Evolutionary conservation across 53 echinoderm and acorn worm genomes (phyloP), one percentile per base, ranked within the genome.

Genomic region (Temnopleurus reevesii): DNA sequence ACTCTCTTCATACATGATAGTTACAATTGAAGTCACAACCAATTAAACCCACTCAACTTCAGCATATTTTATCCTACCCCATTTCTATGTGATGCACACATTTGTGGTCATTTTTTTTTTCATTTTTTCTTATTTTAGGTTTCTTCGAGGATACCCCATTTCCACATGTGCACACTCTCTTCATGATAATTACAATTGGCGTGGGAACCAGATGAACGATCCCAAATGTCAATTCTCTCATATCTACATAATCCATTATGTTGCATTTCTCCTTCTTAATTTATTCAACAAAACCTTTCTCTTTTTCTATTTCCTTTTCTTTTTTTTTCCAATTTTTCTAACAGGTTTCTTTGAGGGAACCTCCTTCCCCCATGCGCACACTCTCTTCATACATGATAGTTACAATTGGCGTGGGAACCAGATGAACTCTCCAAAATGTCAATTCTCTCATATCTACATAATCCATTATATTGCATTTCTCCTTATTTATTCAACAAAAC

Each of bases 101-200:
- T n/a, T n/a, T n/a, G n/a, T n/a, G n/a, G n/a, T n/a, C n/a, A n/a
- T 49, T 8, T 53, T 12, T 35, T 13, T 89, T 53, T 76, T 30
- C 19, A 28, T 9, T 47, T 47, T n/a, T n/a, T 64, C 12, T 30
- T 65, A 31, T 83, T 77, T 34, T n/a, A 96, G 95, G 97, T 59
- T 95, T 91, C 49, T 47, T 56, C n/a, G 83, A 92, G 8, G 95
- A 92, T 8, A 71, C 90, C 24, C 87, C 93, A 0, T 95, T 93
- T 35, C 97, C 93, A 12, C 91, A 97, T 81, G 97, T 92, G 19
- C 95, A 96, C 90, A 95, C 93, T 7, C 79, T 95, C 47, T 92
- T 92, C 44, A 64, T 59, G 89, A 91, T 44, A 34, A 17, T 12
- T 23, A 81, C 19, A 82, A 85, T 21, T 91, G 91, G 91, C 27